These are phyloP conservation scores for Scaptomyza reducta DNA, from an alignment of 2,888 invertebrate genomes.

Conservation along the genomic window DNA sequence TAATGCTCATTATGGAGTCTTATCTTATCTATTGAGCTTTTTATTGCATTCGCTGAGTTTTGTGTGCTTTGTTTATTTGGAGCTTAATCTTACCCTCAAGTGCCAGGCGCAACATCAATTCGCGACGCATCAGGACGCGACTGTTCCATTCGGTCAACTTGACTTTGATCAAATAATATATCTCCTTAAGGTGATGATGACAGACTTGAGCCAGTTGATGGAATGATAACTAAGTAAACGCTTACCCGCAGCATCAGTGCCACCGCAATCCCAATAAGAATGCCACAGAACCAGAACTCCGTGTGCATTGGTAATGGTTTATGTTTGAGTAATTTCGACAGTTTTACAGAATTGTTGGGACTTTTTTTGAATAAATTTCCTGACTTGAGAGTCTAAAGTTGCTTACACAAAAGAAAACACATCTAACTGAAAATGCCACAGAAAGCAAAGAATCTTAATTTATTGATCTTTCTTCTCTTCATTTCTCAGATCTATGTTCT, in stretches of 20 bases:
- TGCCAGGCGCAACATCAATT: slow-evolving; percentile 63
- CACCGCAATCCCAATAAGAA: slow-evolving; percentile 54
- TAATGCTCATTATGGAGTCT: slow-evolving; percentile 6
- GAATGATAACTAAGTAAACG: neutral
- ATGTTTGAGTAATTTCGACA: slow-evolving; percentile 30
- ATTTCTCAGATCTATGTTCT: too few species aligned
- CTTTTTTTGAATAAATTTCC: neutral
- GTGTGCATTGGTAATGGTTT: slow-evolving; percentile 49
- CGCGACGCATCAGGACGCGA: slow-evolving; percentile 56
- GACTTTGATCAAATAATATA: slow-evolving; percentile 59
- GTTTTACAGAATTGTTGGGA: slow-evolving; percentile 7
- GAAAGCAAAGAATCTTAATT: too few species aligned
- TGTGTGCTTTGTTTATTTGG: neutral
- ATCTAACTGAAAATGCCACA: too few species aligned
- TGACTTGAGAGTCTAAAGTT: slow-evolving; percentile 19
- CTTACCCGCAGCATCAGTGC: slow-evolving; percentile 63
- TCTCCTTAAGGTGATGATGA: slow-evolving; percentile 49
- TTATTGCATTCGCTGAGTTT: neutral
- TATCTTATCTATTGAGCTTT: slow-evolving; percentile 64
- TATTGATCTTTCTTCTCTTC: too few species aligned
- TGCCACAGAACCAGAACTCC: slow-evolving; percentile 64
- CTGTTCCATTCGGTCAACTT: slow-evolving; percentile 60
- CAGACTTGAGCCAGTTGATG: too few species aligned
- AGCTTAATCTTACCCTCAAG: slow-evolving; percentile 65
- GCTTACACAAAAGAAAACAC: slow-evolving; percentile 15